Evolutionary conservation across 1,140 invertebrate species (phyloP), one percentile per base, ranked within the genome.

Genomic region (Brachionus plicatilis): DNA sequence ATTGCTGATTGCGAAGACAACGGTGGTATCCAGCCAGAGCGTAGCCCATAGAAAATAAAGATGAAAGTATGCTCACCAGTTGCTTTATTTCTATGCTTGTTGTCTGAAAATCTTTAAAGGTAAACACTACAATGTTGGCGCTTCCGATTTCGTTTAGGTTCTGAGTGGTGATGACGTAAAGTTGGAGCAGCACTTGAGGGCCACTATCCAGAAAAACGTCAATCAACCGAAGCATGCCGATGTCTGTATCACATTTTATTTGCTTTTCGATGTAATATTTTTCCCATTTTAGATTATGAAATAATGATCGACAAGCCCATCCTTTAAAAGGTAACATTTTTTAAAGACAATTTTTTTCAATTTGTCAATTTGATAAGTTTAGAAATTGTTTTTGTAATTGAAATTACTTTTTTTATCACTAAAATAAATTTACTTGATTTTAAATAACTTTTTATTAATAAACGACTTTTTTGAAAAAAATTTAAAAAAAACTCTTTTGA

Each of bases 241-340:
- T 83, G 29, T 83, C 82, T 53, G 82, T 68, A 56, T 83, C 82
- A 47, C 60, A 68, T 83, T 68, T 68, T 47, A 83, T 83, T 70
- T 83, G 82, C 20, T 83, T 83, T 68, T 68, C 60, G n/a, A 83
- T 68, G 14, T 70, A 83, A 37, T 68, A 83, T 53, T 68, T 68
- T 83, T 68, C 60, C 82, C 82, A 83, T 72, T 83, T 83, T 14
- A 68, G n/a, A 72, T 83, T 83, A 17, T 83, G 17, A 20, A 65
- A 65, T 65, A 82, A 8, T 11, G 53, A 68, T 7, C 79, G 53
- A 82, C 79, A 82, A 29, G 79, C 79, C 79, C 79, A 82, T 41
- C 79, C 79, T 70, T 70, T 66, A 27, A 33, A 66, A 17, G 17
- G 14, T 53, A 53, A 7, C 6, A 37, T 37, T 37, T 37, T 37